Percentiles rank a stretch among this genome's conserved stretches.
Conservation (phyloP, 2,888 invertebrate species). For the Gymnoscelis rufifasciata region DNA sequence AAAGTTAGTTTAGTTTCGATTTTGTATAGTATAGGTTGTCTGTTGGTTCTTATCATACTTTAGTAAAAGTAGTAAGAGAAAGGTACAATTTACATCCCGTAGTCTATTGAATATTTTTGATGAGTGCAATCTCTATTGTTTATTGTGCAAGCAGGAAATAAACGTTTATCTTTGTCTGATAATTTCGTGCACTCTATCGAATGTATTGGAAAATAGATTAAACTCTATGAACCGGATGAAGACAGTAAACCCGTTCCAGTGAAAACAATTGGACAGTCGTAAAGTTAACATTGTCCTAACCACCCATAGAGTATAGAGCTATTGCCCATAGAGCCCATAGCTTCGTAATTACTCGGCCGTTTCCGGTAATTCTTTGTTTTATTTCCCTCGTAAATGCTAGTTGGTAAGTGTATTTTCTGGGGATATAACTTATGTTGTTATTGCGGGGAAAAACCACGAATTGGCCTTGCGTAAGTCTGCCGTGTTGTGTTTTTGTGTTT, state of each 20-base stretch:
- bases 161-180: too few relatives aligned
- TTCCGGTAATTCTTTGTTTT: slow-evolving; percentile 26
- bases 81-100: too few relatives aligned
- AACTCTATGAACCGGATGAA: background rate
- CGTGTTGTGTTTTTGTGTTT: background rate
- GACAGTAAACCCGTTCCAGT: background rate
- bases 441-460: slow-evolving; percentile 26
- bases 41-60: too few relatives aligned
- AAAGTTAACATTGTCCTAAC: background rate
- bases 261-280: background rate
- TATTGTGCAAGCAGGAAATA: too few relatives aligned
- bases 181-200: too few relatives aligned
- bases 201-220: background rate
- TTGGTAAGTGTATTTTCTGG: slow-evolving; percentile 27
- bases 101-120: too few relatives aligned
- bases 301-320: slow-evolving; percentile 7
- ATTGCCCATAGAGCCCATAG: slow-evolving; percentile 4
- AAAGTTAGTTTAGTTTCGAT: too few relatives aligned
- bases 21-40: too few relatives aligned
- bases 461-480: background rate
- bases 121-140: too few relatives aligned
- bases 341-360: slow-evolving; percentile 27
- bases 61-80: too few relatives aligned
- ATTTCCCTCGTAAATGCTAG: slow-evolving; percentile 31
- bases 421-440: slow-evolving; percentile 31